Evolutionary conservation across 2,113 vertebrate species (phyloP), one percentile per base, ranked within the genome.

Genomic region (Oreochromis spilurus): DNA sequence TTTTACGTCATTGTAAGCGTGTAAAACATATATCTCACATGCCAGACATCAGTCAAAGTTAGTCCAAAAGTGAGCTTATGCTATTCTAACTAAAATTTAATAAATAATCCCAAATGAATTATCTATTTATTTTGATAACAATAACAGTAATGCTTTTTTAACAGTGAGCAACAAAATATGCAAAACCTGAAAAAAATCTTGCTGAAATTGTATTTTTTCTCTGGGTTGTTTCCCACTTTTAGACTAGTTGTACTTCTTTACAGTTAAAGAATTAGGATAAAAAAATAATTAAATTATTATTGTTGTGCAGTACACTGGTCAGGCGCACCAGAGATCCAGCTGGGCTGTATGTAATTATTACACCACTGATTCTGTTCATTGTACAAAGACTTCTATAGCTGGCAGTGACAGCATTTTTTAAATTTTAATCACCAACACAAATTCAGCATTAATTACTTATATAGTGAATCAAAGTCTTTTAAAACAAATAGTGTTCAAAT

Each of bases 191-290:
- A 70, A 1, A 1, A 70, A 9, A n/a, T 9, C 13, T 72, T 67
- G 0, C 34, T 38, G 34, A 67, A 38, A 13, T 2, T 0, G 8
- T 1, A 67, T 8, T 0, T 38, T 60, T 67, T 67, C 31, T 38
- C 11, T 2, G 17, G 31, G 60, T 2, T 65, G 2, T 38, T 24
- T 43, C 65, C 12, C 36, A 70, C 38, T 70, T 70, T 26, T 26
- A 16, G 12, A 70, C 38, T 70, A 43, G n/a, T 43, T 70, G n/a
- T 24, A 9, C 0, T 70, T 43, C 7, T 43, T 43, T 16, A 43
- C 7, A 26, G 38, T 16, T 43, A 24, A 24, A 70, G 5, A 16
- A 43, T 70, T 24, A 70, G n/a, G 38, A 12, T 62, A 7, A 5
- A 38, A 26, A 4, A 19, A n/a, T 0, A 7, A 60, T 4, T 4